Percentiles rank a stretch among this genome's conserved stretches.
phyloP scores from a whole-genome alignment of 2,888 invertebrate species.

The Flabesymbios commensalis region DNA sequence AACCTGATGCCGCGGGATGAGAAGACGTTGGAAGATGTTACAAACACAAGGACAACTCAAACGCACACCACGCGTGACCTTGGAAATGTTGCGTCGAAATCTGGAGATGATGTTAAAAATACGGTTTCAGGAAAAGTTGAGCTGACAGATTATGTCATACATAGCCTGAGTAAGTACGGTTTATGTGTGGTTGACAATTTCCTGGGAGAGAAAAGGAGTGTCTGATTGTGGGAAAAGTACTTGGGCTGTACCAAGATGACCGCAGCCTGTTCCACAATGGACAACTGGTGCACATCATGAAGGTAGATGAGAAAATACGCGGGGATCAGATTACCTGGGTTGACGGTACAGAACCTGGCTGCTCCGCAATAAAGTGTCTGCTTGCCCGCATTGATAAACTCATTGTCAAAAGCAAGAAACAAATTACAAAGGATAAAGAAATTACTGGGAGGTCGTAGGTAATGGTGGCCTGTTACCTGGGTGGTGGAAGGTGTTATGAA shows the following conservation, averaged over 20 bases:
- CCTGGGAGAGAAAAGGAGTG: conserved; percentile 78
- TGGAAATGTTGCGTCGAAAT: no score
- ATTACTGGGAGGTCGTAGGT: conserved; percentile 82
- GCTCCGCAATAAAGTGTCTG: no score
- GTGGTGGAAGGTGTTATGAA: conserved; percentile 89
- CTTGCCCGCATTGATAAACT: no score
- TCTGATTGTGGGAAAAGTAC: conserved; percentile 77
- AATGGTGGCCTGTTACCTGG: conserved; percentile 98
- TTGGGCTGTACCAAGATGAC: conserved; percentile 59
- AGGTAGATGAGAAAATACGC: conserved; percentile 67
- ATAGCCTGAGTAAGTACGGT: conserved; percentile 70
- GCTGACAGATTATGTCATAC: conserved; percentile 51
- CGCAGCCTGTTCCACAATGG: conserved; percentile 75
- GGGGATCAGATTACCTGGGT: conserved; percentile 93
- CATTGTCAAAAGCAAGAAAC: no score
- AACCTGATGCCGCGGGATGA: no score
- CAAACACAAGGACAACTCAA: no score
- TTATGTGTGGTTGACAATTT: conserved; percentile 92
- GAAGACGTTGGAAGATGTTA: no score
- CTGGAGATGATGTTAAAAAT: no score
- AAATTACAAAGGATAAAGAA: no score
- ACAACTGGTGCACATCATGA: conserved; percentile 67
- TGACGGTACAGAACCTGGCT: no score
- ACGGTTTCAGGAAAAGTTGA: no score
- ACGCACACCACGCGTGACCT: no score